Percentiles rank a stretch among this genome's conserved stretches.
Conservation (phyloP, 2,113 vertebrate genomes). For the Amblyornis subalaris region DNA sequence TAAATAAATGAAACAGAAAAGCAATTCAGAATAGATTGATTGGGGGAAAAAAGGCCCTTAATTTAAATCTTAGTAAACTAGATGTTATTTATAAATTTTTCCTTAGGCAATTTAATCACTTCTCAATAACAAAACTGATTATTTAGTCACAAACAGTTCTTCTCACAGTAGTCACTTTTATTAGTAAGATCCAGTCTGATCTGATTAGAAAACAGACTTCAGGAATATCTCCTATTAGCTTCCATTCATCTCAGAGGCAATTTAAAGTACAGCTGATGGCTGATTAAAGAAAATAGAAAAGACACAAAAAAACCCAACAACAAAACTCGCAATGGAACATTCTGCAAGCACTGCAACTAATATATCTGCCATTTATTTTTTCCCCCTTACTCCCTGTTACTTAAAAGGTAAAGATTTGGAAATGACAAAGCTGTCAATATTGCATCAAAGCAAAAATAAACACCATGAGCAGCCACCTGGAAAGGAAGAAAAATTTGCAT, state of each 20-base stretch:
- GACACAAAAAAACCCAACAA: too few species aligned
- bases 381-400: background rate
- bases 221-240: background rate
- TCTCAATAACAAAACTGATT: constrained; percentile 35
- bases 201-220: constrained; percentile 39
- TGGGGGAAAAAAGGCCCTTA: accelerated
- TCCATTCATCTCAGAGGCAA: background rate
- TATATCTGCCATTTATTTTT: background rate
- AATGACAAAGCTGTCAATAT: background rate
- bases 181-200: constrained; percentile 32
- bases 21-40: background rate
- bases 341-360: background rate
- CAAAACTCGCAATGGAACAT: background rate
- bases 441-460: background rate
- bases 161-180: constrained; percentile 21
- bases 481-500: background rate
- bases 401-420: background rate
- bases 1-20: background rate
- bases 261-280: background rate
- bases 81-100: background rate
- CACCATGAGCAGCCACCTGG: background rate
- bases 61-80: constrained; percentile 21
- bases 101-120: constrained; percentile 25
- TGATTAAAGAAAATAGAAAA: background rate
- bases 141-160: constrained; percentile 33